Evolutionary conservation across 2,797 vertebrate species (phyloP), one percentile per base, ranked within the genome.

Genomic region (Squalus acanthias): DNA sequence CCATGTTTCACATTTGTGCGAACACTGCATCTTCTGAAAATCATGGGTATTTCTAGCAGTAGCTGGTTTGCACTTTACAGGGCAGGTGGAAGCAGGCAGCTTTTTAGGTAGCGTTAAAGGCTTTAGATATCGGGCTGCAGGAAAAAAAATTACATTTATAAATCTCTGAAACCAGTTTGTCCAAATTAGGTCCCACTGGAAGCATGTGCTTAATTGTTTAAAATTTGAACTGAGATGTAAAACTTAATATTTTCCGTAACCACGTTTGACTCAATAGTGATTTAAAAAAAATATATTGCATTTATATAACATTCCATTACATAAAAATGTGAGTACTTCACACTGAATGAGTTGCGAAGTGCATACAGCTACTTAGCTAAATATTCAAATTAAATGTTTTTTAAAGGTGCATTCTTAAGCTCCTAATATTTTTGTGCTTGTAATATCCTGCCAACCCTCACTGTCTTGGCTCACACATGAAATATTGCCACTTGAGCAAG

Each of bases 11-110:
- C 89, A 12, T 26, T 94, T 69, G 3, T 63, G 26, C 7, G 29
- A 65, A n/a, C 82, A 46, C 33, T 93, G 88, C 60, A 91, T 69
- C 8, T 69, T 93, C 72, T 39, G 91, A 93, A 93, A 69, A 93
- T 93, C 15, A n/a, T 39, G n/a, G 29, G 10, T 15, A 39, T 93
- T 39, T 65, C 20, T 46, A 20, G 15, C n/a, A 94, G 63, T 29
- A 70, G 70, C 65, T 70, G n/a, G 0, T 39, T 65, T 65, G 57
- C 26, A 92, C 0, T 92, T 33, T 65, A 87, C 15, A 15, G 26
- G 26, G 53, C 15, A 26, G 9, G 92, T 70, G 65, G 39, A 50
- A 33, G 53, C 88, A 60, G 57, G 12, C 26, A 60, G 10, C 87
- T 89, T 89, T 87, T 91, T 63, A 91, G 13, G 57, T 91, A 57